phyloP scores from a whole-genome alignment of 1,140 invertebrate species.

The Neodiprion lecontei region DNA sequence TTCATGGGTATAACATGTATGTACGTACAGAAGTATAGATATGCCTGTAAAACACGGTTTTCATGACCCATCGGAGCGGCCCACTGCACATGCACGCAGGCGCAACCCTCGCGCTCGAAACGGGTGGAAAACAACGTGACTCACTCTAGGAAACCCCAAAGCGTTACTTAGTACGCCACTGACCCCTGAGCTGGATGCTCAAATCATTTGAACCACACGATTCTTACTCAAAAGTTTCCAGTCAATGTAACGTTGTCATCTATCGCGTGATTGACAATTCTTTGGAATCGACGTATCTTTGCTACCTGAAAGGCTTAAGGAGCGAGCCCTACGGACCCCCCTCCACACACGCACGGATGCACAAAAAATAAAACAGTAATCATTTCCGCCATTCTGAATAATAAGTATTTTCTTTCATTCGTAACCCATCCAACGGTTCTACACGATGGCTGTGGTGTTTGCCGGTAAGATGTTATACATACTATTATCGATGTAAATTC shows the following conservation, averaged over 20 bases:
- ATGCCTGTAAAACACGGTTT: no score
- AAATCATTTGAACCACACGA: neutral
- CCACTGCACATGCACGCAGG: slow-evolving; percentile 17
- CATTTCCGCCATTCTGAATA: neutral
- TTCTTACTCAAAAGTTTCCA: neutral
- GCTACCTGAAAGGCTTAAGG: no score
- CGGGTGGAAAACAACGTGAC: slow-evolving; percentile 54
- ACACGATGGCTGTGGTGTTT: neutral
- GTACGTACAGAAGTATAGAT: neutral
- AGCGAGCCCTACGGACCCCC: neutral
- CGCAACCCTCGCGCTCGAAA: slow-evolving; percentile 32
- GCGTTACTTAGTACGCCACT: neutral
- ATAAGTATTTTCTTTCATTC: neutral
- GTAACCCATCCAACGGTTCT: neutral
- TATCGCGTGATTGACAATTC: no score
- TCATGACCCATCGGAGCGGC: no score
- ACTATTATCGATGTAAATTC: no score
- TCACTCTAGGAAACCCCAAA: slow-evolving; percentile 55
- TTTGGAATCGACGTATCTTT: no score
- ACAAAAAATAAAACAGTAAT: neutral
- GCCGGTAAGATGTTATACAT: neutral
- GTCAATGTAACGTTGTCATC: no score
- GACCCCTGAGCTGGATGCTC: neutral
- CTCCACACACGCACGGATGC: neutral
- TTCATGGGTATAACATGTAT: neutral